A percentile compares a stretch with the other conserved stretches of the same genome.
These are phyloP conservation scores for Holacanthella duospinosa DNA, from an alignment of 2,888 invertebrate genomes.

Conservation along the genomic window DNA sequence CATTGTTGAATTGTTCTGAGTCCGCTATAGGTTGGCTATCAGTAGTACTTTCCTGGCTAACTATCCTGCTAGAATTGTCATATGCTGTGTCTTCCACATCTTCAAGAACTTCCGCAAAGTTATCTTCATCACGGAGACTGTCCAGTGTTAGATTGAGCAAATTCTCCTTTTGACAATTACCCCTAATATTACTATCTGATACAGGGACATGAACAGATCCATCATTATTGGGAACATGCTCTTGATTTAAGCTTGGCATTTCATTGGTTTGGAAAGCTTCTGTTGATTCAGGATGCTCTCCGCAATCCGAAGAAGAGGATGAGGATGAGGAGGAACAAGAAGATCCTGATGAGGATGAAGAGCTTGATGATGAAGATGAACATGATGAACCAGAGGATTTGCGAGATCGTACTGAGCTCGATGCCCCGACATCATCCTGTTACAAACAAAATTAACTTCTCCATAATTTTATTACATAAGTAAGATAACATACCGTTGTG, in stretches of 20 bases:
- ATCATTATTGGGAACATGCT: no score
- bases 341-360: neutral
- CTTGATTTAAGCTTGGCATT: no score
- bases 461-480: no score
- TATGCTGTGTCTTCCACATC: neutral
- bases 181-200: no score
- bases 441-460: no score
- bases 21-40: neutral
- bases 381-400: neutral
- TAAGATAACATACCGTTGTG: no score
- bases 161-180: neutral
- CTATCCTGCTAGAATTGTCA: neutral
- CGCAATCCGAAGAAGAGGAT: neutral
- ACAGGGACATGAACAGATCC: no score
- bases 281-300: constrained; percentile 1
- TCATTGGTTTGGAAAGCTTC: no score
- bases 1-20: neutral
- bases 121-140: neutral
- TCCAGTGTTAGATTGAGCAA: neutral
- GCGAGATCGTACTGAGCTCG: neutral
- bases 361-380: constrained; percentile 8
- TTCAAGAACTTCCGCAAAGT: neutral
- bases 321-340: constrained; percentile 4
- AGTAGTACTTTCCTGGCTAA: neutral
- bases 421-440: neutral